Evolutionary conservation across 53 echinoderm and acorn worm species (phyloP), one percentile per base, ranked within the genome.

Genomic region (Pentamera pediparva): DNA sequence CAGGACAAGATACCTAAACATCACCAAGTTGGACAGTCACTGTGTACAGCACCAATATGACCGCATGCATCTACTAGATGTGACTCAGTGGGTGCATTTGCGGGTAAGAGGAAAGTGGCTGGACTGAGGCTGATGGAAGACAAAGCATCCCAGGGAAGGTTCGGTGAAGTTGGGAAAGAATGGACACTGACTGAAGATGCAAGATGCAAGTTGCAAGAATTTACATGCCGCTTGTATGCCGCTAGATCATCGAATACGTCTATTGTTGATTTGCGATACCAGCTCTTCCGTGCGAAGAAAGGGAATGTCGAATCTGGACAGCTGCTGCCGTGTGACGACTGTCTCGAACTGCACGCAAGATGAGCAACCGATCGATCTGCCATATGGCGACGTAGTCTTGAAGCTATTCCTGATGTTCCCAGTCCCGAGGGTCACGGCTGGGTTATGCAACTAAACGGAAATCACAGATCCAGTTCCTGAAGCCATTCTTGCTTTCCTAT

Each of bases 81-180:
- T 37, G 83, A 82, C 40, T 40, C 83, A 33, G 78, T 83, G n/a
- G 78, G 84, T 83, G 84, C 84, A 19, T 83, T 83, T 70, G 39
- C 69, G 31, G 69, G 84, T 35, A 35, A 57, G 15, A 70, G 77
- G 32, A 83, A 83, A 32, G 13, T 82, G 43, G 8, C 43, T 41
- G n/a, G n/a, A n/a, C n/a, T n/a, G n/a, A n/a, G n/a, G n/a, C n/a
- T n/a, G 30, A 21, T 25, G 15, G 43, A 41, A 8, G 43, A 41
- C 15, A 41, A 56, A 12, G 56, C 56, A 56, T n/a, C 20, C 27
- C 51, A 79, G 65, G 35, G 39, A 47, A 39, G 35, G 9, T 71
- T 53, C 33, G 27, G 21, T 24, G 45, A 71, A 71, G 34, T 79
- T 30, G 79, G 79, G 22, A 32, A 71, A 20, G 29, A 29, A n/a